Evolutionary conservation across 2,797 vertebrate species (phyloP), one percentile per base, ranked within the genome.

Genomic region (Amphiprion clarkii): DNA sequence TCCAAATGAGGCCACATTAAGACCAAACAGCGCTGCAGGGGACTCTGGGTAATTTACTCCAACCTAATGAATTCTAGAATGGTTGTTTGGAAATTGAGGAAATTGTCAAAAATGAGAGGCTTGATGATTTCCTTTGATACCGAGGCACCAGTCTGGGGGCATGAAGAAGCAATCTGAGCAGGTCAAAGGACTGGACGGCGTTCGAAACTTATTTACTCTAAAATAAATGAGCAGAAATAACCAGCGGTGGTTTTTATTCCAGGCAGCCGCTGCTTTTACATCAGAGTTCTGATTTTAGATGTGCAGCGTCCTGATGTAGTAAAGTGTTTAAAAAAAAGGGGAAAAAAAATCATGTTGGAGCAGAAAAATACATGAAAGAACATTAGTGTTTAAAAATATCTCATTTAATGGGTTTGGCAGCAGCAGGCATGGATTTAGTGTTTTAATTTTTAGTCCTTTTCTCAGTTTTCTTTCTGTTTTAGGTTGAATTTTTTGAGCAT

Each of bases 21-120:
- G 70, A 83, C 70, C 71, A 82, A 81, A 71, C 71, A 81, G 53
- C 23, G 72, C 84, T 79, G 59, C 17, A 77, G 76, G 85, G 59
- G 36, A 29, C 39, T 14, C 2, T 61, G 59, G 71, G 64, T 71
- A 81, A 85, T 89, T 88, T 58, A 65, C 73, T 65, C 31, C 27
- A 27, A 25, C 19, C 21, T 76, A 76, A 83, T 81, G 40, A 77
- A 74, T 27, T 88, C 82, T 33, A 19, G 67, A 83, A 78, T 71
- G 36, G 56, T 56, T 75, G n/a, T 62, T 56, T 55, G 48, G 70
- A 78, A 81, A 79, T 53, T 48, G 64, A 66, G 27, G 46, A 75
- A 52, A 64, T 23, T 61, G 61, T 68, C 2, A 63, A 62, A 78
- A 81, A 78, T 56, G 13, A 76, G 63, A 61, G 55, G 48, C 65